Conservation (phyloP, 1,140 invertebrate genomes). For the Nasonia giraulti region DNA sequence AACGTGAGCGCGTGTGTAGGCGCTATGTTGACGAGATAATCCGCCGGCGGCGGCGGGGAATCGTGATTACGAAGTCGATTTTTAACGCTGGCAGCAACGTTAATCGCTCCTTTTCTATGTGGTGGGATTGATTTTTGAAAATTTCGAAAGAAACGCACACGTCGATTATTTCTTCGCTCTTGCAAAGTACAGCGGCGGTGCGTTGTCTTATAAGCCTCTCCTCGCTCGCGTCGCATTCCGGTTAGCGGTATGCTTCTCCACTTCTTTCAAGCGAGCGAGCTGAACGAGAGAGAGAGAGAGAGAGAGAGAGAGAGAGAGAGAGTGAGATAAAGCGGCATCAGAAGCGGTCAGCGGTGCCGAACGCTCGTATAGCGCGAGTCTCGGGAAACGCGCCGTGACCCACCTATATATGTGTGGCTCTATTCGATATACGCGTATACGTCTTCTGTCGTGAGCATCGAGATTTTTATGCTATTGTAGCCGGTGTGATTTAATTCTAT, state of each 20-base stretch:
- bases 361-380: not conserved
- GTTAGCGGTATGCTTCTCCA: slow-evolving; percentile 57
- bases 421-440: slow-evolving; percentile 2
- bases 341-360: slow-evolving; percentile 6
- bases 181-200: not conserved
- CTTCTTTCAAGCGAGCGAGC: not conserved
- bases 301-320: no score
- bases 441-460: no score
- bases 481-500: not conserved
- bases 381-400: not conserved
- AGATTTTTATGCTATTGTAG: no score
- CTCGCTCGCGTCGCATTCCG: slow-evolving; percentile 55
- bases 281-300: not conserved
- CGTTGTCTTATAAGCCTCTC: slow-evolving; percentile 19
- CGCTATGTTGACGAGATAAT: not conserved
- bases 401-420: not conserved
- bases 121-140: no score
- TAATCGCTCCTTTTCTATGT: no score
- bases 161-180: not conserved
- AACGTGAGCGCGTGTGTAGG: not conserved
- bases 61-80: no score
- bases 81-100: no score
- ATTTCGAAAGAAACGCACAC: not conserved
- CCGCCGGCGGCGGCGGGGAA: not conserved
- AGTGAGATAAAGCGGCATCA: not conserved